phyloP scores from a whole-genome alignment of 2,888 invertebrate species.

The Digitonthophagus gazella region DNA sequence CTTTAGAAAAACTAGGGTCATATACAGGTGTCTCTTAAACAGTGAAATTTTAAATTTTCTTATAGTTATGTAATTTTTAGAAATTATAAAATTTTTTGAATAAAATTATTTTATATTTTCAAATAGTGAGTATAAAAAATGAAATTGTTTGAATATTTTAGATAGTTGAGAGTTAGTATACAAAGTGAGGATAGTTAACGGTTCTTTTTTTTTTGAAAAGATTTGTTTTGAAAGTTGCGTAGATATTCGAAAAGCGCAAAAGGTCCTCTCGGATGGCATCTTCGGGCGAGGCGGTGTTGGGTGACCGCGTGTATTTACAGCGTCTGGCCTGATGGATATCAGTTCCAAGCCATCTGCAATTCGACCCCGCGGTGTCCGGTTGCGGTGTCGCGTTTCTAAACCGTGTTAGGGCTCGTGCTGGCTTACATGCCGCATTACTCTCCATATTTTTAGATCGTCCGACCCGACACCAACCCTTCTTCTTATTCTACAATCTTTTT shows the following conservation, averaged over 20 bases:
- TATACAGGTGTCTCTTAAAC: too few relatives aligned
- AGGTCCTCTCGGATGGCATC: conserved; percentile 6
- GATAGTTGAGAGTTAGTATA: too few relatives aligned
- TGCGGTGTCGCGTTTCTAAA: conserved; percentile 42
- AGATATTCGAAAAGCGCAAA: not conserved
- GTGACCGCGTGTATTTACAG: conserved; percentile 41
- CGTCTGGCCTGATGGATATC: conserved; percentile 48
- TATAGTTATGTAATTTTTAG: too few relatives aligned
- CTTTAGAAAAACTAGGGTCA: too few relatives aligned
- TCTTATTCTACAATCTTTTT: conserved; percentile 7
- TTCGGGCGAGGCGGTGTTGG: conserved; percentile 25
- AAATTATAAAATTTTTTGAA: too few relatives aligned
- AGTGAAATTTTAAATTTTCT: too few relatives aligned
- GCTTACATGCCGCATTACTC: conserved; percentile 26
- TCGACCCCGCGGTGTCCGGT: conserved; percentile 44
- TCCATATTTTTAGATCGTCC: conserved; percentile 28
- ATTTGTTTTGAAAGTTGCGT: too few relatives aligned
- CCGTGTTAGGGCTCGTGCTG: conserved; percentile 45
- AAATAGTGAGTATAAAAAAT: too few relatives aligned
- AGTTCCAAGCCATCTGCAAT: conserved; percentile 51
- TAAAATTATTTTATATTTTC: too few relatives aligned
- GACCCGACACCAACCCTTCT: conserved; percentile 9
- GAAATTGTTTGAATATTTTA: too few relatives aligned
- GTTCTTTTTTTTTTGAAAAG: too few relatives aligned
- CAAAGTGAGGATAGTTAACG: too few relatives aligned